These are phyloP conservation scores for Stegana nigrithorax DNA, from an alignment of 2,888 invertebrate genomes.

Conservation along the genomic window DNA sequence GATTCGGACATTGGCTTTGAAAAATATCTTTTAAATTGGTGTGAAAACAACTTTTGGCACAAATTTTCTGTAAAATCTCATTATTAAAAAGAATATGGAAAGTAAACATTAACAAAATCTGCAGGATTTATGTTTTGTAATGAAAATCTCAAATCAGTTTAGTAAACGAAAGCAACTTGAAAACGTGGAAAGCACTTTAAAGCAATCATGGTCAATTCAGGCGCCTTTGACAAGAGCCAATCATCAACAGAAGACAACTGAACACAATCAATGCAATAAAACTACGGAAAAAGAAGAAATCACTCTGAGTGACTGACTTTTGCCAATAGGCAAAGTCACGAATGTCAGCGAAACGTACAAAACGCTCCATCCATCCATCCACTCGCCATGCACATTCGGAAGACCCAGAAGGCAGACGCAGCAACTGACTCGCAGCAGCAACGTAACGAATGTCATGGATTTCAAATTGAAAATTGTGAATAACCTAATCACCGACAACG, in stretches of 20 bases:
- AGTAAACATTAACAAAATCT: too few relatives aligned
- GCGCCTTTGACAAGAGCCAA: slow-evolving; percentile 2
- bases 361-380: too few relatives aligned
- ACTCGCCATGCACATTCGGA: too few relatives aligned
- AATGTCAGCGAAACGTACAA: neutral
- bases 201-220: neutral
- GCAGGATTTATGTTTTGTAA: too few relatives aligned
- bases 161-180: neutral
- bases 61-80: too few relatives aligned
- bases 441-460: slow-evolving; percentile 56
- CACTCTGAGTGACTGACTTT: slow-evolving; percentile 20
- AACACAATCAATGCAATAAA: slow-evolving; percentile 5
- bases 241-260: too few relatives aligned
- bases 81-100: too few relatives aligned
- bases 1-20: too few relatives aligned
- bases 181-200: neutral
- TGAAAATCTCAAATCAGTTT: too few relatives aligned
- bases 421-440: slow-evolving; percentile 32
- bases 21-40: too few relatives aligned
- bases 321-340: slow-evolving; percentile 14
- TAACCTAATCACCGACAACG: slow-evolving; percentile 46
- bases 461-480: slow-evolving; percentile 54
- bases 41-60: too few relatives aligned
- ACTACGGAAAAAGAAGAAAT: slow-evolving; percentile 1
- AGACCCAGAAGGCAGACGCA: too few relatives aligned